Conservation (phyloP, 1,140 invertebrate species). For the Gonatopus flavifemur region DNA sequence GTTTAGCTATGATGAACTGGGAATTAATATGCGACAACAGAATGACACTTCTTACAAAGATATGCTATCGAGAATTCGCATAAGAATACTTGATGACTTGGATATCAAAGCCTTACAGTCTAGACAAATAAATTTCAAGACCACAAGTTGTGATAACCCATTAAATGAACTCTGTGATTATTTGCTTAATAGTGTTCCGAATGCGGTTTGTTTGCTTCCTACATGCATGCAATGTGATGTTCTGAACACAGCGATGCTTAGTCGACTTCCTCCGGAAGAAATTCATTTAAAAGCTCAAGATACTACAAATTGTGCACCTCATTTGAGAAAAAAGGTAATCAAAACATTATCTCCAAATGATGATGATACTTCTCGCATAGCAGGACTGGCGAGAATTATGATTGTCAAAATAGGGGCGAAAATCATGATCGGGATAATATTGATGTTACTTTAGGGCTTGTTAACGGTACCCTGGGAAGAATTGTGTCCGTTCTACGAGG, state of each 20-base stretch:
- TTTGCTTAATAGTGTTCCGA: constrained; percentile 14
- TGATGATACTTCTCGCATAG: constrained; percentile 15
- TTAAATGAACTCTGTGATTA: constrained; percentile 24
- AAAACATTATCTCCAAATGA: constrained; percentile 15
- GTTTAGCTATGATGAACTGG: constrained; percentile 31
- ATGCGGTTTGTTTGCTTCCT: constrained; percentile 24
- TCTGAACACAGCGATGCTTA: constrained; percentile 24
- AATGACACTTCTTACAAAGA: constrained; percentile 19
- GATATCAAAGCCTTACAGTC: constrained; percentile 17
- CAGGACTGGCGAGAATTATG: too few species aligned
- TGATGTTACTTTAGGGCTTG: constrained; percentile 20
- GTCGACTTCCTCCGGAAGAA: constrained; percentile 17
- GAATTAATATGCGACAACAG: constrained; percentile 32
- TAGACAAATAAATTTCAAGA: constrained; percentile 15
- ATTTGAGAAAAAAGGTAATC: constrained; percentile 14
- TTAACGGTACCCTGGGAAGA: constrained; percentile 26
- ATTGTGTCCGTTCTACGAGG: constrained; percentile 5
- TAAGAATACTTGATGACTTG: constrained; percentile 27
- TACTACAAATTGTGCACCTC: constrained; percentile 9
- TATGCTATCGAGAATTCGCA: constrained; percentile 24
- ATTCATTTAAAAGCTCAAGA: constrained; percentile 27
- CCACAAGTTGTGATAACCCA: not conserved
- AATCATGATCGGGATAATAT: constrained; percentile 27
- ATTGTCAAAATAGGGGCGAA: constrained; percentile 23
- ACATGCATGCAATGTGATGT: constrained; percentile 21